phyloP scores from a whole-genome alignment of 2,888 invertebrate species.

The Lysandra coridon region DNA sequence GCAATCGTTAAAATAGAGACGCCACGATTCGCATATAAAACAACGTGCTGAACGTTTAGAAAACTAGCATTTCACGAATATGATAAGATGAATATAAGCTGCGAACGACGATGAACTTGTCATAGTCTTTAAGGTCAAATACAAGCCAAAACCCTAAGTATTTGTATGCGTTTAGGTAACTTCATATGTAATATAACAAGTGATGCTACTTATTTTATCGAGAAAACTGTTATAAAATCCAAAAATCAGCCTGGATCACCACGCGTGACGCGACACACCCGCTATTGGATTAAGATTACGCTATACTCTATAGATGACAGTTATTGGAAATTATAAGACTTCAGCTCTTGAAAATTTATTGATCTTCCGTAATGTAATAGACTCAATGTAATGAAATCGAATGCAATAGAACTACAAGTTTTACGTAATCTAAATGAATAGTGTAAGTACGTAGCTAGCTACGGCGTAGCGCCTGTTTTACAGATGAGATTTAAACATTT shows the following conservation, averaged over 20 bases:
- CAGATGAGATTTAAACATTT: too few species aligned
- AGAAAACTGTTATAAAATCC: background rate
- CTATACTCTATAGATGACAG: conserved; percentile 8
- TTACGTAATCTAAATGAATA: too few species aligned
- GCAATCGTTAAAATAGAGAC: background rate
- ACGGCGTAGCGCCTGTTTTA: too few species aligned
- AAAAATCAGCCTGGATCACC: background rate
- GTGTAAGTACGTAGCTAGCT: too few species aligned
- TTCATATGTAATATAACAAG: background rate
- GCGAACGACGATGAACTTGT: background rate
- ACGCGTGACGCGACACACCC: background rate
- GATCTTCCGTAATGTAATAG: conserved; percentile 2
- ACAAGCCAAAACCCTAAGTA: background rate
- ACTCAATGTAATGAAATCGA: background rate
- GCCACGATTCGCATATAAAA: background rate
- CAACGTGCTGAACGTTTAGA: background rate
- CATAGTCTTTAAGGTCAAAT: background rate
- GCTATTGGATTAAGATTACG: conserved; percentile 29
- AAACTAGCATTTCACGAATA: background rate
- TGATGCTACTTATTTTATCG: background rate
- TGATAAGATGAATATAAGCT: background rate
- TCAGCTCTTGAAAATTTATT: conserved; percentile 11
- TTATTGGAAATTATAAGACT: conserved; percentile 18
- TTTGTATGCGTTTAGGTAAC: background rate
- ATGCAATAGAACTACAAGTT: background rate